Base-by-base conservation (phyloP, 2,113 vertebrate genomes). In the Rhinogobius similis region DNA sequence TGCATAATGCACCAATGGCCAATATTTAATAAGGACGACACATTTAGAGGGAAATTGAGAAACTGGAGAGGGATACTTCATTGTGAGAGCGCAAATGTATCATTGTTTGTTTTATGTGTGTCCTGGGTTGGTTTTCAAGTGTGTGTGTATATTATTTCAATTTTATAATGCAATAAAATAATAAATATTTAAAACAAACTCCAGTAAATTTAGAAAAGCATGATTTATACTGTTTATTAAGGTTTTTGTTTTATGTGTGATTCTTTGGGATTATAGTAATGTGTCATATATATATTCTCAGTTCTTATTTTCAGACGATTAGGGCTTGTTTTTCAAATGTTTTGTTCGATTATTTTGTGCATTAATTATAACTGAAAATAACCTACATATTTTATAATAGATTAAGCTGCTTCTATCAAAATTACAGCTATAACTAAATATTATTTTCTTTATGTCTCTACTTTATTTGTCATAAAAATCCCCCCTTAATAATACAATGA, bases 21-120 rank as follows among this genome's bases (percentile, higher is more conserved):
- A 62, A 72, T 76, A 83, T 83, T 84, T 79, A 79, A 84, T 70
- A 70, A 68, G 72, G 48, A 62, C 58, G 26, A 44, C 44, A 16
- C 41, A 18, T 48, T 52, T 38, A 62, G 18, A 27, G 53, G 58
- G 46, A 26, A 55, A 62, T 24, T 65, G 14, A 44, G 64, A 64
- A 73, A 32, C 6, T 21, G 36, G 76, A 10, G 48, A 77, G 63
- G 48, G 4, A 43, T 62, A 69, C 20, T 75, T 58, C 62, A 58
- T 44, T 65, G 62, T 59, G 56, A 55, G 24, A 36, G 5, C 20
- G 32, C 52, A 52, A 68, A 72, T 64, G 55, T 65, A 38, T 24
- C 24, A 10, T 16, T 26, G 62, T 23, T 12, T 21, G 8, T 41
- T 62, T 32, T 16, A 50, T 21, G 12, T 59, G 63, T 8, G 13